These are phyloP conservation scores for Adoxophyes honmai DNA, from an alignment of 1,140 invertebrate genomes.

Conservation along the genomic window DNA sequence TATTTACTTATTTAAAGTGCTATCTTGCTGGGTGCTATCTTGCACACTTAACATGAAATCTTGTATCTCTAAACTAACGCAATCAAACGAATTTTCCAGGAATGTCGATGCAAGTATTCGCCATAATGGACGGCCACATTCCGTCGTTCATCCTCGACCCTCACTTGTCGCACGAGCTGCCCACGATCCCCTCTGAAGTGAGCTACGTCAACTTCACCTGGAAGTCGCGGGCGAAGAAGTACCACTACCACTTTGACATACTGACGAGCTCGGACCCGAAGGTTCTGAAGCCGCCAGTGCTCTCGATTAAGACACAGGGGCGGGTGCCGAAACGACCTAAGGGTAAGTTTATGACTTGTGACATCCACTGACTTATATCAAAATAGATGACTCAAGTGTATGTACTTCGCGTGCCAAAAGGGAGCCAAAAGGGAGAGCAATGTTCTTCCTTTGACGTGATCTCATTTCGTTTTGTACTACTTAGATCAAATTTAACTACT, in stretches of 20 bases:
- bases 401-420: too few relatives aligned
- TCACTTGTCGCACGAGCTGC: constrained; percentile 91
- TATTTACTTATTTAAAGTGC: too few relatives aligned
- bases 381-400: too few relatives aligned
- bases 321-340: constrained; percentile 90
- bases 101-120: constrained; percentile 91
- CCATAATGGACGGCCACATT: constrained; percentile 90
- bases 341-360: constrained; percentile 80
- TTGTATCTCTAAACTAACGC: constrained; percentile 18
- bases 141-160: constrained; percentile 91
- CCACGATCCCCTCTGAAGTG: constrained; percentile 93
- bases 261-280: constrained; percentile 90
- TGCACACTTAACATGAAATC: too few relatives aligned
- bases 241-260: constrained; percentile 92
- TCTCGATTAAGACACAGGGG: constrained; percentile 91
- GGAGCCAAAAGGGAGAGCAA: too few relatives aligned
- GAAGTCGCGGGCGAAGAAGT: constrained; percentile 89
- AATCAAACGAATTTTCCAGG: constrained; percentile 76
- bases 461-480: too few relatives aligned
- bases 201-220: constrained; percentile 95
- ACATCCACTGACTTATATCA: too few relatives aligned
- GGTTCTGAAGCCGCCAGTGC: constrained; percentile 89
- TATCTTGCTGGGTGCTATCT: too few relatives aligned
- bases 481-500: too few relatives aligned
- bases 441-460: too few relatives aligned